A percentile compares a stretch with the other conserved stretches of the same genome.
Evolutionary conservation across 2,113 vertebrate species (phyloP).

Genomic region (Herpetotheres cachinnans): DNA sequence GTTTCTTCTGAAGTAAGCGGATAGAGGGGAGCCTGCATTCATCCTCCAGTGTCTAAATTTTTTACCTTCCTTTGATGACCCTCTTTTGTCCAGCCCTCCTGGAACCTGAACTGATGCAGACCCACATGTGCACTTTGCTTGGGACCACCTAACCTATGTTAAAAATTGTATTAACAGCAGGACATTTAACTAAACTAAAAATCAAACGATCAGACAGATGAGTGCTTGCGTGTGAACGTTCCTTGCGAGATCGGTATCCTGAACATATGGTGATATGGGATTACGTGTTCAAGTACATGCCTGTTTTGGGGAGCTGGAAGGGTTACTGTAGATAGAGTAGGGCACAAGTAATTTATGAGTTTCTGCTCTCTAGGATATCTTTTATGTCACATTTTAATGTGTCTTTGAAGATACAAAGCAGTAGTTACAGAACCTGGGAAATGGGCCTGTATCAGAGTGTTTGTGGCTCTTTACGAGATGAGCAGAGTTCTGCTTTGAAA

Average conservation of each 20-base stretch:
- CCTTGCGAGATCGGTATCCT: not conserved
- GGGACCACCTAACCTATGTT: not conserved
- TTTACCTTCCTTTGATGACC: not conserved
- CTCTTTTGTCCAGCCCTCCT: not conserved
- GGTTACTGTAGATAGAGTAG: not conserved
- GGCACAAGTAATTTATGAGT: not conserved
- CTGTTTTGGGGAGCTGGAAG: not conserved
- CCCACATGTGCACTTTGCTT: not conserved
- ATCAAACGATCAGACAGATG: not conserved
- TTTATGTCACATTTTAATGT: not conserved
- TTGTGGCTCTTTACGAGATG: not conserved
- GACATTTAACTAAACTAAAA: not conserved
- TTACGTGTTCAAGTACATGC: not conserved
- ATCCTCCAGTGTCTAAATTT: not conserved
- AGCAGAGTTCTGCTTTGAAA: not conserved
- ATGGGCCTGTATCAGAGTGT: not conserved
- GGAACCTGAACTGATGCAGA: not conserved
- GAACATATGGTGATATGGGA: not conserved
- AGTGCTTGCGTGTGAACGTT: rapidly evolving
- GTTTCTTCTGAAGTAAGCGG: not conserved
- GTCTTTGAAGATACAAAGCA: not conserved
- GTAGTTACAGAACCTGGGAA: not conserved
- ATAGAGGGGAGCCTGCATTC: not conserved
- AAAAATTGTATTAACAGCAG: not conserved
- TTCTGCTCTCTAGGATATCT: not conserved